Evolutionary conservation across 2,113 vertebrate genomes (phyloP).

Genomic region (Chaetops frenatus): DNA sequence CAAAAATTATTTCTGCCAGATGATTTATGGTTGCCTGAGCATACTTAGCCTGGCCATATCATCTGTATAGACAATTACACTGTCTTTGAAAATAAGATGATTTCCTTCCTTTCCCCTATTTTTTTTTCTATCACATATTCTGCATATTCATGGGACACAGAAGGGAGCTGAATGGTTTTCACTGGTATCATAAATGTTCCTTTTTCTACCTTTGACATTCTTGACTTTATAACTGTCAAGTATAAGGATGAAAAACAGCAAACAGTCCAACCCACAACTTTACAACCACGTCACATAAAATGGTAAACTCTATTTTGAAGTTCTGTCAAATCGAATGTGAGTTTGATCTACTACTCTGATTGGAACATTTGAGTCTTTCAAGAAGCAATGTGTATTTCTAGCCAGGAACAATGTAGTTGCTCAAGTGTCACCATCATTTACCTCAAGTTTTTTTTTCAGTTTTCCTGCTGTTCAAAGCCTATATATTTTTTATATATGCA

Average conservation of each 20-base stretch:
- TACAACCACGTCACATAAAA: neutral
- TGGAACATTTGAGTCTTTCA: neutral
- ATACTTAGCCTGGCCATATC: neutral
- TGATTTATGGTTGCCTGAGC: neutral
- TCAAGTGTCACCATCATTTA: neutral
- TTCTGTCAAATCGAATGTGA: fast-evolving
- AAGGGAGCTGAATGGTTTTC: neutral
- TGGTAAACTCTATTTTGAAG: neutral
- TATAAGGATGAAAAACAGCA: neutral
- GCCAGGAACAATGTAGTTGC: neutral
- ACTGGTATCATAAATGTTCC: neutral
- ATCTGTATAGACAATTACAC: neutral
- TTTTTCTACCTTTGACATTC: neutral
- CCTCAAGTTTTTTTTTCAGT: neutral
- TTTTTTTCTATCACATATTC: neutral
- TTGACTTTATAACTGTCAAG: neutral
- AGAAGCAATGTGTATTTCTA: neutral
- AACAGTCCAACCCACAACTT: neutral
- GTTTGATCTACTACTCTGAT: neutral
- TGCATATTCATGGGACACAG: neutral
- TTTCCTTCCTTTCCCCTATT: neutral
- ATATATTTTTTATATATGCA: neutral
- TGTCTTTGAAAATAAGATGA: neutral
- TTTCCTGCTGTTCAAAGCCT: neutral
- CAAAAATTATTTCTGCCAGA: neutral